phyloP scores from a whole-genome alignment of 2,888 invertebrate species.

The Cenopis cana region DNA sequence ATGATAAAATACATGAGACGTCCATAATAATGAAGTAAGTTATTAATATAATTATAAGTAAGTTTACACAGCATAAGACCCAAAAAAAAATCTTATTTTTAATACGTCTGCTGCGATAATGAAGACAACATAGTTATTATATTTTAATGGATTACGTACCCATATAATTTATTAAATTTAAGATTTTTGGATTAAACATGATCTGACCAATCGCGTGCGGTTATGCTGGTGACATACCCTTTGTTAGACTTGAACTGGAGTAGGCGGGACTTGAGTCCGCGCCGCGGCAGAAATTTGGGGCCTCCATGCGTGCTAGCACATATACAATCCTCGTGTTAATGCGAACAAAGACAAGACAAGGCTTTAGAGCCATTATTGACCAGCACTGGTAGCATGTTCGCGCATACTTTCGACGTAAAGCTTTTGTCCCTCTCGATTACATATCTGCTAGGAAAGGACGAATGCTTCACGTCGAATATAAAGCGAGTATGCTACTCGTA shows the following conservation, averaged over 20 bases:
- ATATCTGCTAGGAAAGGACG: too few species aligned
- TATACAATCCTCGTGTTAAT: constrained; percentile 62
- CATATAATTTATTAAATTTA: too few species aligned
- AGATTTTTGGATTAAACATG: constrained; percentile 46
- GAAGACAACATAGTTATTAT: neutral
- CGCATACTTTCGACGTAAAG: too few species aligned
- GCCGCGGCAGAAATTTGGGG: constrained; percentile 94
- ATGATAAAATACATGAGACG: neutral
- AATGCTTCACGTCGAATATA: too few species aligned
- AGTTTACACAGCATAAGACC: too few species aligned
- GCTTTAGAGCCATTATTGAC: neutral
- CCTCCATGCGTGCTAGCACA: constrained; percentile 88
- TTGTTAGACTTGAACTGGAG: constrained; percentile 95
- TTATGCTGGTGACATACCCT: constrained; percentile 89
- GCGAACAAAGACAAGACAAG: neutral
- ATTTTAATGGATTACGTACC: too few species aligned
- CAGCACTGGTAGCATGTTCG: too few species aligned
- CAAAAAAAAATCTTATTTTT: neutral
- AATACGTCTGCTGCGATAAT: neutral
- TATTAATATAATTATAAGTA: too few species aligned
- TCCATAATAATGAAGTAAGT: too few species aligned
- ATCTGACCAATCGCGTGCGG: constrained; percentile 73
- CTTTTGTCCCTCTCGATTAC: too few species aligned
- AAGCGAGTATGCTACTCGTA: too few species aligned
- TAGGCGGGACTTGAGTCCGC: constrained; percentile 95